Percentiles rank a stretch among this genome's conserved stretches.
Conservation (phyloP, 2,888 invertebrate species). For the Morpho helenor region DNA sequence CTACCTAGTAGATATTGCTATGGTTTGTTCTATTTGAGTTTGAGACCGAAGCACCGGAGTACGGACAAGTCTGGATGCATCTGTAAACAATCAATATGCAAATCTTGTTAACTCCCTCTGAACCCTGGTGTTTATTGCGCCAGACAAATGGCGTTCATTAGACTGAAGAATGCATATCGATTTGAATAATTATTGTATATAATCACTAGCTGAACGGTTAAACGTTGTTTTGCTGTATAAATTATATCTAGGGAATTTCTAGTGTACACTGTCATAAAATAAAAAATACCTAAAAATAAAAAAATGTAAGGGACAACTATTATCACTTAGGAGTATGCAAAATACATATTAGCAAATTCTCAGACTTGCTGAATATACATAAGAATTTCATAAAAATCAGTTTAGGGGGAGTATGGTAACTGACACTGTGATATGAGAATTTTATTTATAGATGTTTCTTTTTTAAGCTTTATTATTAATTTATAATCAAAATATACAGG, state of each 20-base stretch:
- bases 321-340: too few species aligned
- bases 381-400: too few species aligned
- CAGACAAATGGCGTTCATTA: constrained; percentile 20
- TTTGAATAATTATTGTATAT: not conserved
- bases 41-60: not conserved
- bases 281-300: too few species aligned
- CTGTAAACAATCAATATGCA: constrained; percentile 66
- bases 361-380: too few species aligned
- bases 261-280: not conserved
- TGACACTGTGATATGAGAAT: too few species aligned
- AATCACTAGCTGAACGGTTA: not conserved
- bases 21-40: constrained; percentile 14
- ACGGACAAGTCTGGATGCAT: constrained; percentile 34
- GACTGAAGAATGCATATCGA: not conserved
- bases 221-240: not conserved
- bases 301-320: too few species aligned
- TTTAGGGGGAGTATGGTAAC: too few species aligned
- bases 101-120: constrained; percentile 47
- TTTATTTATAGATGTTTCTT: too few species aligned
- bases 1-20: not conserved
- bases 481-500: too few species aligned
- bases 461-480: too few species aligned
- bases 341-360: too few species aligned
- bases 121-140: constrained; percentile 24
- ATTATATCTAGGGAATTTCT: not conserved